phyloP scores from a whole-genome alignment of 2,113 vertebrate species.

The Lagopus muta region DNA sequence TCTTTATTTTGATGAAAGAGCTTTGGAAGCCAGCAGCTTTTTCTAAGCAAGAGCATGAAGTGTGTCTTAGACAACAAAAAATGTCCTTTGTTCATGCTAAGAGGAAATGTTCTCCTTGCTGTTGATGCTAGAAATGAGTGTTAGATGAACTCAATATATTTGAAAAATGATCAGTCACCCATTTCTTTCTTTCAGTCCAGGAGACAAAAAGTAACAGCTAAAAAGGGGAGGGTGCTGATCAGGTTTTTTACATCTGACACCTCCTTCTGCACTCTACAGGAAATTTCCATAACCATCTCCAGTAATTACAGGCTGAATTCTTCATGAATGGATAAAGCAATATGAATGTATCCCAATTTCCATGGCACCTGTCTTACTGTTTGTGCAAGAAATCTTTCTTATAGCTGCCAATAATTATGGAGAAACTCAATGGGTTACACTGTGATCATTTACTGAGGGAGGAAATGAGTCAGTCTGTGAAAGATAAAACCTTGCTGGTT shows the following conservation, averaged over 20 bases:
- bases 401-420: background rate
- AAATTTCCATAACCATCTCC: background rate
- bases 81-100: background rate
- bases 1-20: background rate
- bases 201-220: background rate
- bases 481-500: background rate
- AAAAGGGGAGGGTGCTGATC: background rate
- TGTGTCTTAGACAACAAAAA: background rate
- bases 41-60: background rate
- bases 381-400: background rate
- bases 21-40: background rate
- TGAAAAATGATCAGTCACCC: background rate
- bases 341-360: background rate
- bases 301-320: constrained; percentile 23
- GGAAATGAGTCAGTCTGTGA: constrained; percentile 14
- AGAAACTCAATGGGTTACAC: background rate
- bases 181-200: background rate
- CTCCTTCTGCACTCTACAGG: background rate
- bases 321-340: background rate
- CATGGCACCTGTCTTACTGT: background rate
- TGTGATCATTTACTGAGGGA: background rate
- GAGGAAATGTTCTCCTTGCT: background rate
- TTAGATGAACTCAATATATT: background rate
- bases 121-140: background rate
- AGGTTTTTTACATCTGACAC: background rate